Conservation (phyloP, 2,797 vertebrate species). For the Silurus aristotelis region DNA sequence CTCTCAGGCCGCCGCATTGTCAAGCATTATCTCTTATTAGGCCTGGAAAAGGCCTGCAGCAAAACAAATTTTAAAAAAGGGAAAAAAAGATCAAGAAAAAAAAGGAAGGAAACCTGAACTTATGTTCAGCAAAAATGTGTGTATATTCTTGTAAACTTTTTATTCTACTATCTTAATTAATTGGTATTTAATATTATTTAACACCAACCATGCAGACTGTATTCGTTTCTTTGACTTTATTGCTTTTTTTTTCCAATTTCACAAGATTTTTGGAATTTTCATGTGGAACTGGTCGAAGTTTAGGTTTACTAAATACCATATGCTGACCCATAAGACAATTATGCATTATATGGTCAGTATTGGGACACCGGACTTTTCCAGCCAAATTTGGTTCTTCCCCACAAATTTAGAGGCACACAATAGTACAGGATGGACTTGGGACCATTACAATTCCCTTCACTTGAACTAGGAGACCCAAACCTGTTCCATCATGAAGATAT, state of each 20-base stretch:
- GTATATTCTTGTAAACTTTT: constrained; percentile 6
- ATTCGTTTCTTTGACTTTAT: background rate
- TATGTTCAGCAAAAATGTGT: constrained; percentile 3
- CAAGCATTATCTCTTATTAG: constrained; percentile 39
- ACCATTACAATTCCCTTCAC: too few species aligned
- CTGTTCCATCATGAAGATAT: too few species aligned
- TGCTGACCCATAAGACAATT: too few species aligned
- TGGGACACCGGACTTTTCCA: too few species aligned
- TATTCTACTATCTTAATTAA: background rate
- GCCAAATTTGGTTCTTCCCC: too few species aligned
- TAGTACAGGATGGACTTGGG: too few species aligned
- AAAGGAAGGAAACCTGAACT: background rate
- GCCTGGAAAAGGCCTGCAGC: constrained; percentile 34
- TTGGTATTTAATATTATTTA: background rate
- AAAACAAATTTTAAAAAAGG: constrained; percentile 6
- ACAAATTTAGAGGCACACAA: too few species aligned
- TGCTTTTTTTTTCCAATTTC: background rate
- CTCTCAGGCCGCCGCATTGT: constrained; percentile 24
- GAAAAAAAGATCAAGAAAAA: too few species aligned
- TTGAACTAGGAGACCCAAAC: too few species aligned
- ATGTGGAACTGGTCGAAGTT: background rate
- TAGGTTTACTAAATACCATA: background rate
- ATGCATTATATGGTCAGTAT: too few species aligned
- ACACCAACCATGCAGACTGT: background rate
- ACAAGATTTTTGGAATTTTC: background rate